Conservation (phyloP, 2,888 invertebrate genomes). For the Pteria penguin region DNA sequence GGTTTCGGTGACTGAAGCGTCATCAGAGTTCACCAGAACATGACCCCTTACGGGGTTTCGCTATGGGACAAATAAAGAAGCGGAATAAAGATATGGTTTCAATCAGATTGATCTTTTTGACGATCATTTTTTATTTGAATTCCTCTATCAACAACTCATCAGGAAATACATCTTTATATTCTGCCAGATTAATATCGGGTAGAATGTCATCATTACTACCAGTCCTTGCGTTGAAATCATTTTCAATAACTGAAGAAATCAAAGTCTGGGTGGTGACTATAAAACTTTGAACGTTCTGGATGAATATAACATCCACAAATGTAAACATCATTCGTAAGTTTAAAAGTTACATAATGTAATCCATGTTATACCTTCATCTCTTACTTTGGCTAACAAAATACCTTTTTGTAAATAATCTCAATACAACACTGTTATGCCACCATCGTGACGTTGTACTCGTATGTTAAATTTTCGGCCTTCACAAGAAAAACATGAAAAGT, state of each 20-base stretch:
- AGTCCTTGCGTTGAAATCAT: neutral
- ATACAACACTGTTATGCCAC: slow-evolving; percentile 8
- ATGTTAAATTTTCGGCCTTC: slow-evolving; percentile 7
- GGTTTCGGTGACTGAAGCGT: too few relatives aligned
- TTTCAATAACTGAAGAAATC: slow-evolving; percentile 5
- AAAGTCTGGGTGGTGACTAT: neutral
- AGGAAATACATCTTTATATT: neutral
- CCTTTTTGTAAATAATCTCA: neutral
- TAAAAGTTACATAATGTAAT: neutral
- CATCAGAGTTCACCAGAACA: too few relatives aligned
- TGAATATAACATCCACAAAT: slow-evolving; percentile 16
- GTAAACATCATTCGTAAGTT: neutral
- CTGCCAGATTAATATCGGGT: neutral
- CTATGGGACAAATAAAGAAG: too few relatives aligned
- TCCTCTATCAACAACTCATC: neutral
- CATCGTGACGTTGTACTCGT: slow-evolving; percentile 8
- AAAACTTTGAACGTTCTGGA: slow-evolving; percentile 10
- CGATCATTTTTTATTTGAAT: too few relatives aligned
- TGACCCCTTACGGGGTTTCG: too few relatives aligned
- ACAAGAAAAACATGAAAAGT: slow-evolving; percentile 11
- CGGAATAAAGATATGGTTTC: too few relatives aligned
- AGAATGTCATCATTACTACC: neutral
- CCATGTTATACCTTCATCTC: slow-evolving; percentile 13
- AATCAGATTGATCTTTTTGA: too few relatives aligned
- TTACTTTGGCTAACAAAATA: neutral